Conservation (phyloP, 2,888 invertebrate species). For the Aspidiotus rigidus region DNA sequence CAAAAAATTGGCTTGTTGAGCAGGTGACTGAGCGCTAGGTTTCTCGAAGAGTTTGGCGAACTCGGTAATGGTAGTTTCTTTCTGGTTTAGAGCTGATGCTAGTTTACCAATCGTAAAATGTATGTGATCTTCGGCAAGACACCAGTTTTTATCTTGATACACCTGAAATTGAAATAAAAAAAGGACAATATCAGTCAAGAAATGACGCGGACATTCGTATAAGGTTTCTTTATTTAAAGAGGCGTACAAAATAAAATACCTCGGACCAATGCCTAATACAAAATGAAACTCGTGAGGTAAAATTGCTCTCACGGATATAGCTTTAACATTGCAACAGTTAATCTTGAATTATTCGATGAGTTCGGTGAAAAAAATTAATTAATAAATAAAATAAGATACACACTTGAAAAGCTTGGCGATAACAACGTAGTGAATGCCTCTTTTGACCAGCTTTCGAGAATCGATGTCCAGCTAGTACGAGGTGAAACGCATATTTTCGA, state of each 20-base stretch:
- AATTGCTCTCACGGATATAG: not conserved
- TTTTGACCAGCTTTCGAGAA: constrained; percentile 87
- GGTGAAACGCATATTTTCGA: constrained; percentile 91
- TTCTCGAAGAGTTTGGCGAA: constrained; percentile 68
- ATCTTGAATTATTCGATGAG: no score
- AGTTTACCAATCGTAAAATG: constrained; percentile 87
- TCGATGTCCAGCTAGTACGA: constrained; percentile 91
- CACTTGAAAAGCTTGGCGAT: constrained; percentile 83
- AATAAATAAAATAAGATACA: no score
- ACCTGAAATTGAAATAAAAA: constrained; percentile 46
- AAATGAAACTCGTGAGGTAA: not conserved
- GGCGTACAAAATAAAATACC: no score
- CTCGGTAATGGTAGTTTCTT: constrained; percentile 60
- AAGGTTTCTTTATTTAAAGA: no score
- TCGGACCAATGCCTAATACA: not conserved
- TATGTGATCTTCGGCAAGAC: constrained; percentile 88
- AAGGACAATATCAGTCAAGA: no score
- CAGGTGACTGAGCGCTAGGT: constrained; percentile 58
- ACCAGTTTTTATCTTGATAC: constrained; percentile 72
- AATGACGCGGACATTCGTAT: no score
- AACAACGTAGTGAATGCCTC: constrained; percentile 83
- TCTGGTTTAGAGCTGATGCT: constrained; percentile 67
- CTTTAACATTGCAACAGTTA: constrained; percentile 35
- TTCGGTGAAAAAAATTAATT: no score
- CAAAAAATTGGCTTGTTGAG: constrained; percentile 70